phyloP scores from a whole-genome alignment of 2,888 invertebrate genomes.

The Leptopterna dolabrata region DNA sequence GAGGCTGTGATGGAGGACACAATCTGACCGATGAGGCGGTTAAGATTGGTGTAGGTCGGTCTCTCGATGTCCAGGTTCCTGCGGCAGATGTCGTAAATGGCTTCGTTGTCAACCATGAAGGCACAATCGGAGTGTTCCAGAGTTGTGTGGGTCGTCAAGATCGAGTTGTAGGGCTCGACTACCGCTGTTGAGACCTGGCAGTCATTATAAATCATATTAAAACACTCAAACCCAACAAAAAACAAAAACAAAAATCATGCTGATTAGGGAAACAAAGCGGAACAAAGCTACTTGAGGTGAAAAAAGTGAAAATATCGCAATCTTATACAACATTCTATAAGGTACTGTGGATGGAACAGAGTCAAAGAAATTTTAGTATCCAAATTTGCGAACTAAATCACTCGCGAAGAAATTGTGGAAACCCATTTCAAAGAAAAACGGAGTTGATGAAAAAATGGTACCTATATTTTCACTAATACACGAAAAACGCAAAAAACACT shows the following conservation, averaged over 20 bases:
- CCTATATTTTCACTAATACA: no score
- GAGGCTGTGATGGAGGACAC: conserved; percentile 93
- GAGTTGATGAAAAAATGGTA: no score
- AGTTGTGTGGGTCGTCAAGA: conserved; percentile 73
- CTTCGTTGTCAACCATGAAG: conserved; percentile 72
- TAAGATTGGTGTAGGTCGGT: conserved; percentile 96
- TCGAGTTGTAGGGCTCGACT: conserved; percentile 72
- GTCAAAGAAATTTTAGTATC: no score
- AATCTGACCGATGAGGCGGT: conserved; percentile 94
- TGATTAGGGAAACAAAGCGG: neutral
- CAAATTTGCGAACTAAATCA: no score
- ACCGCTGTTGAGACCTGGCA: conserved; percentile 67
- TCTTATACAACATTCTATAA: no score
- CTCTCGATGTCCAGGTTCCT: conserved; percentile 94
- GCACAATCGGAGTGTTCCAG: conserved; percentile 75
- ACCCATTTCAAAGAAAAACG: no score
- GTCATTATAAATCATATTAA: neutral
- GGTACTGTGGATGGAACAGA: no score
- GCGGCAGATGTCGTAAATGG: conserved; percentile 88
- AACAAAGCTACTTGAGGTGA: no score
- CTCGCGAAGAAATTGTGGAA: no score
- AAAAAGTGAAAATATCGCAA: no score
- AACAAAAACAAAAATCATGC: neutral
- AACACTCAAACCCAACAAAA: neutral
- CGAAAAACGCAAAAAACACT: no score